A percentile compares a stretch with the other conserved stretches of the same genome.
Conservation (phyloP, 2,797 vertebrate genomes). For the Urocyon cinereoargenteus region DNA sequence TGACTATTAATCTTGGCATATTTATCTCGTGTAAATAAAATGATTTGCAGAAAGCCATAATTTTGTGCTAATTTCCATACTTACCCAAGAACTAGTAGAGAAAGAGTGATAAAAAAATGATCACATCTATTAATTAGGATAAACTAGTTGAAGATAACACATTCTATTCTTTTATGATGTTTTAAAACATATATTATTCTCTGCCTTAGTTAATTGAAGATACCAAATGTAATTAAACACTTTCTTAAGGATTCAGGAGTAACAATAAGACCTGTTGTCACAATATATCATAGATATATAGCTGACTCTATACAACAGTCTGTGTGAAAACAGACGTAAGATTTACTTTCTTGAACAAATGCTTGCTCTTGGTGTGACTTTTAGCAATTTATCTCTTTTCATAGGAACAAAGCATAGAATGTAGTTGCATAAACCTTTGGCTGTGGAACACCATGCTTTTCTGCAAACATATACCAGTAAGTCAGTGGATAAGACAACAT, state of each 20-base stretch:
- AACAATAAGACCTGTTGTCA: background rate
- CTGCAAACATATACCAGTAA: background rate
- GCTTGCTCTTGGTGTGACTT: background rate
- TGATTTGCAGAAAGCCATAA: background rate
- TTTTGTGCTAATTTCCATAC: background rate
- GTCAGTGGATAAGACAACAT: background rate
- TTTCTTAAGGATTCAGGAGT: background rate
- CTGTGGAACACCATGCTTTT: background rate
- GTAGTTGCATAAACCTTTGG: background rate
- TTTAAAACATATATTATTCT: background rate
- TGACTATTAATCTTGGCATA: background rate
- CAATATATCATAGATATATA: background rate
- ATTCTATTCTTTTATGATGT: background rate
- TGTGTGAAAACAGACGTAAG: background rate
- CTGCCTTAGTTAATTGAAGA: background rate
- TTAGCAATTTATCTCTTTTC: background rate
- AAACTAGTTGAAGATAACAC: background rate
- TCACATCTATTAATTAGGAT: background rate
- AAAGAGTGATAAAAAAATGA: background rate
- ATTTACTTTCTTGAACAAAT: background rate
- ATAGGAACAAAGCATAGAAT: background rate
- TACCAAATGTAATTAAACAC: background rate
- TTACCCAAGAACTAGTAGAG: background rate
- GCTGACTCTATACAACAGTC: background rate
- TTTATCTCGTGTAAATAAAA: constrained; percentile 22